These are phyloP conservation scores for Thereuonema tuberculata DNA, from an alignment of 1,140 invertebrate genomes.

Conservation along the genomic window DNA sequence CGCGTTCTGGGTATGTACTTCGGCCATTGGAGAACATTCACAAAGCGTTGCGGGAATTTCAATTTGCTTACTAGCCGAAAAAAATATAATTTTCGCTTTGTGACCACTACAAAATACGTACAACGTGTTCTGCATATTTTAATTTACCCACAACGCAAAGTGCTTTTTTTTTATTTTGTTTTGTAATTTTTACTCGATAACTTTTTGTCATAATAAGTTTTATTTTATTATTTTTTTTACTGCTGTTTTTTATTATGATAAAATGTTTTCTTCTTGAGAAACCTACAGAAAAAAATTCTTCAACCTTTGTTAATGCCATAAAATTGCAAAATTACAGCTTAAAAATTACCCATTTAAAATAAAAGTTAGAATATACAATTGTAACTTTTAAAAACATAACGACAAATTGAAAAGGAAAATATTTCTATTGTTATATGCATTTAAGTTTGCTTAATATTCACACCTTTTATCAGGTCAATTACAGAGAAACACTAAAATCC, in stretches of 20 bases:
- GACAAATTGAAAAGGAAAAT: neutral
- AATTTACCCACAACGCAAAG: neutral
- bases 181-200: neutral
- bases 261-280: neutral
- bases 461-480: neutral
- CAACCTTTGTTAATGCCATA: too few species aligned
- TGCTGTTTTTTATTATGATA: neutral
- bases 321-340: neutral
- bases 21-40: neutral
- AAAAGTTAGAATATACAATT: neutral
- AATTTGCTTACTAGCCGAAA: neutral
- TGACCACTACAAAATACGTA: neutral
- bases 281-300: neutral
- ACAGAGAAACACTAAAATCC: neutral
- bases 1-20: neutral
- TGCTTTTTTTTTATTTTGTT: neutral
- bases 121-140: too few species aligned
- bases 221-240: neutral
- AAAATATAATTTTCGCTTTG: neutral
- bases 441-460: neutral
- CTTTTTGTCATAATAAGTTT: neutral
- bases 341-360: neutral
- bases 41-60: neutral
- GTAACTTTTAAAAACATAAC: neutral
- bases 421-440: too few species aligned